Conservation (phyloP, 2,888 invertebrate genomes). For the Onchidella celtica region DNA sequence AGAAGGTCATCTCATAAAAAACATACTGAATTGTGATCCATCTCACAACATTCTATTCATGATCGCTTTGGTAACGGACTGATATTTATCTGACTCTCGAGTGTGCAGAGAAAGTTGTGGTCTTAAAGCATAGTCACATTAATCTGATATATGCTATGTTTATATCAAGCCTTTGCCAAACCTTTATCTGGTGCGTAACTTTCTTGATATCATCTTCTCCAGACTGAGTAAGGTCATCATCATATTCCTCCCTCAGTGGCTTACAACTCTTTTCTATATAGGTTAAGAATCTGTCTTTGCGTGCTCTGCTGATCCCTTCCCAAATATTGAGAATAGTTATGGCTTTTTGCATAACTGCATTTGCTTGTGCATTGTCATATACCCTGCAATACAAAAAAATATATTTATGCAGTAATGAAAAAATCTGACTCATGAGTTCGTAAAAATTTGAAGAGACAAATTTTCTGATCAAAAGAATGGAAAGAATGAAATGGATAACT, state of each 20-base stretch:
- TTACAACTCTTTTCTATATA: conserved; percentile 66
- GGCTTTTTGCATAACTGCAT: conserved; percentile 79
- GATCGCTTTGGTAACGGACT: too few species aligned
- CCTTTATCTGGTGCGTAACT: conserved; percentile 78
- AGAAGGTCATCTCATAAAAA: neutral
- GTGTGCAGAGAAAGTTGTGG: too few species aligned
- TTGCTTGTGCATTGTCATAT: conserved; percentile 79
- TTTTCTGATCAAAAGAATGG: too few species aligned
- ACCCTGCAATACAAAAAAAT: conserved; percentile 67
- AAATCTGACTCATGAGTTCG: too few species aligned
- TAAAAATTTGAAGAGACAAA: too few species aligned
- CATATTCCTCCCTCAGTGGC: conserved; percentile 73
- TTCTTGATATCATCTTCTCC: conserved; percentile 76
- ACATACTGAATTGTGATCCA: neutral
- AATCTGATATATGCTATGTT: too few species aligned
- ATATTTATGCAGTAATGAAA: too few species aligned
- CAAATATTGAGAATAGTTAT: conserved; percentile 75
- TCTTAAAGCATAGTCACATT: too few species aligned
- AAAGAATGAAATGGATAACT: too few species aligned
- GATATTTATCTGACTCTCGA: too few species aligned
- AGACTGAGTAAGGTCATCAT: conserved; percentile 74
- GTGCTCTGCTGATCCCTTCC: conserved; percentile 69
- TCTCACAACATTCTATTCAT: too few species aligned
- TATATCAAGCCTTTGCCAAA: too few species aligned
- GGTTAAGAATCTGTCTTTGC: conserved; percentile 64